Base-by-base conservation (phyloP, 2,888 invertebrate species). In the Acronicta leporina region DNA sequence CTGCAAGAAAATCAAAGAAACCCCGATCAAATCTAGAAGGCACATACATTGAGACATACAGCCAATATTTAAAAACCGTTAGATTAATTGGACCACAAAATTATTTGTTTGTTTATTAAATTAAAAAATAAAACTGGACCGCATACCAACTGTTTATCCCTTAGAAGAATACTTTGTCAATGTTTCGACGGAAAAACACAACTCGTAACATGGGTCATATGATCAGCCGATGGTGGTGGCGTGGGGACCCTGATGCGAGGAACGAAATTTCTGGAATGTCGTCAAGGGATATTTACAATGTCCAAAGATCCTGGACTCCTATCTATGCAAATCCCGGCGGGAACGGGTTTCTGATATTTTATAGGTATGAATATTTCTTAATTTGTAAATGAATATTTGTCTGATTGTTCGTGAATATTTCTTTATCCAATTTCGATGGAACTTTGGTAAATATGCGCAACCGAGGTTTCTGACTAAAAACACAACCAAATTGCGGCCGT, bases 341-440 rank as follows among this genome's bases (percentile, higher is more conserved):
- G 3, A 81, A 84, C 55, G 89, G 90, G 4, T 67, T 82, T 35
- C 70, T 83, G 30, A 56, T 89, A 15, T 86, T 90, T 61, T 62
- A 79, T 40, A 85, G 86, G 89, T 88, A 66, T 56, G 40, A 3
- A 20, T 2, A 4, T 20, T 3, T 27, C 9, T 27, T 1, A 38
- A 38, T 7, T n/a, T n/a, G n/a, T 14, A 25, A 49, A 30, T 25
- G 0, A 0, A 5, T 33, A 16, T n/a, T 6, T 20, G 25, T 15
- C 2, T 14, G n/a, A n/a, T n/a, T n/a, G 8, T 20, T 20, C 15
- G 9, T 15, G 0, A 9, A 2, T 20, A 20, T 20, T 15, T 30
- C 30, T 9, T 9, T 30, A 30, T 30, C 9, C 9, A 3, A 9
- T 30, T 9, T 9, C 30, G 8, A 30, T 9, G 30, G 3, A 9